Conservation (phyloP, 2,113 vertebrate species). For the Neodontobutis hainanensis region DNA sequence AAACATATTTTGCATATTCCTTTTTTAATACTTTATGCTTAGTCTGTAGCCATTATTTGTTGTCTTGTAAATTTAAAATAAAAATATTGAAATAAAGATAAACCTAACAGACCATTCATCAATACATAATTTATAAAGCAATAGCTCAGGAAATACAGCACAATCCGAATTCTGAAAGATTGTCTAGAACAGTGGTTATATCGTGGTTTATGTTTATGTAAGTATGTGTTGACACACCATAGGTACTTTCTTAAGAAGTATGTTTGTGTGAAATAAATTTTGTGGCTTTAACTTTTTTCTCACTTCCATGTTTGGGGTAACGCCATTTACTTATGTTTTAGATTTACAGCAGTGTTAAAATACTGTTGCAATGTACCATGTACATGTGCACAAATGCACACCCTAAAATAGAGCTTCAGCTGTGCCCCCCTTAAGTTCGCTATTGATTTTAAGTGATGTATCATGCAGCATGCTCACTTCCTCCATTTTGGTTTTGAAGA, state of each 20-base stretch:
- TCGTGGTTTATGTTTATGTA: too few relatives aligned
- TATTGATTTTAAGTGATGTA: slow-evolving; percentile 16
- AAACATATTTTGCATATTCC: too few relatives aligned
- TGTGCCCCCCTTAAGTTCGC: slow-evolving; percentile 8
- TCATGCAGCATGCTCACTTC: neutral
- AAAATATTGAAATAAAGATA: neutral
- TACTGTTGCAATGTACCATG: slow-evolving; percentile 23
- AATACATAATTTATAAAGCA: slow-evolving; percentile 14
- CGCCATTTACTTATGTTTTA: neutral
- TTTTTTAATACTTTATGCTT: too few relatives aligned
- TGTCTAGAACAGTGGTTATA: too few relatives aligned
- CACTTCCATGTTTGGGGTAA: slow-evolving; percentile 2
- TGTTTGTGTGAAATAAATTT: slow-evolving; percentile 22
- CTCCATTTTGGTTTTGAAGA: neutral
- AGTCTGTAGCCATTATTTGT: too few relatives aligned
- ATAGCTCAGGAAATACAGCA: slow-evolving; percentile 7
- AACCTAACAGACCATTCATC: neutral
- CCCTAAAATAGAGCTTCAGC: slow-evolving; percentile 50
- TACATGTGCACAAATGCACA: neutral
- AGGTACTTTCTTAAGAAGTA: neutral
- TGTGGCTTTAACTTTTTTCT: slow-evolving; percentile 1
- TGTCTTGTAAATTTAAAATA: neutral
- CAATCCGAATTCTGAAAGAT: too few relatives aligned
- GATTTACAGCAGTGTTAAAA: slow-evolving; percentile 25
- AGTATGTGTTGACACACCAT: too few relatives aligned